Percentiles rank a stretch among this genome's conserved stretches.
These are phyloP conservation scores for Mylabris sibirica DNA, from an alignment of 2,888 invertebrate genomes.

Conservation along the genomic window DNA sequence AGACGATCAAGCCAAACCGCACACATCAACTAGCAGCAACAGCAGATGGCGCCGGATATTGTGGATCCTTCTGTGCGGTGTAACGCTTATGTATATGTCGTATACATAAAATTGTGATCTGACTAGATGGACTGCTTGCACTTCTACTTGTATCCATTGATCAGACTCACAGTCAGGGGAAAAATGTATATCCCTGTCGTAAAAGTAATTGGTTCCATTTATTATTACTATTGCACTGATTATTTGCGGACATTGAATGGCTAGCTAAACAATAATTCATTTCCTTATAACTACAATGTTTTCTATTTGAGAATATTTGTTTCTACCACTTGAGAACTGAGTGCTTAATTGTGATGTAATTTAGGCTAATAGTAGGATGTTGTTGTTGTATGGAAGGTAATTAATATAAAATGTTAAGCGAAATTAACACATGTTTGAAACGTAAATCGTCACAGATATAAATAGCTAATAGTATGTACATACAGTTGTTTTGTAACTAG, in stretches of 20 bases:
- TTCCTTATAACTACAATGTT: neutral
- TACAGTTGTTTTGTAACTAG: neutral
- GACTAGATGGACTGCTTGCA: slow-evolving; percentile 25
- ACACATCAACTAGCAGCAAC: slow-evolving; percentile 44
- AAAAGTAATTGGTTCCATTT: slow-evolving; percentile 21
- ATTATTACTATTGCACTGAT: slow-evolving; percentile 21
- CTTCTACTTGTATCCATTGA: slow-evolving; percentile 43
- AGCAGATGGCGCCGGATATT: slow-evolving; percentile 58
- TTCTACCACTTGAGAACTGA: neutral
- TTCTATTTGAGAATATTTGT: no score
- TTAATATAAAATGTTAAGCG: slow-evolving; percentile 12
- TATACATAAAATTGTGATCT: slow-evolving; percentile 49
- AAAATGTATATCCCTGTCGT: neutral
- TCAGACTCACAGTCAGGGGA: slow-evolving; percentile 34
- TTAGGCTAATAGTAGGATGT: neutral
- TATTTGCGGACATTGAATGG: slow-evolving; percentile 12
- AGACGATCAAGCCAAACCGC: slow-evolving; percentile 44
- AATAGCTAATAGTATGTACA: slow-evolving; percentile 19
- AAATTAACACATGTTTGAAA: slow-evolving; percentile 22
- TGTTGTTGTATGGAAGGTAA: neutral
- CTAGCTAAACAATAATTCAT: slow-evolving; percentile 4
- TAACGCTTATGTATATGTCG: slow-evolving; percentile 47
- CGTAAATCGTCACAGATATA: slow-evolving; percentile 18
- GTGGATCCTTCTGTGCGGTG: slow-evolving; percentile 46
- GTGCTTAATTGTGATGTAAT: neutral